A percentile compares a stretch with the other conserved stretches of the same genome.
These are phyloP conservation scores for Clinocottus analis DNA, from an alignment of 2,113 vertebrate species.

Conservation along the genomic window DNA sequence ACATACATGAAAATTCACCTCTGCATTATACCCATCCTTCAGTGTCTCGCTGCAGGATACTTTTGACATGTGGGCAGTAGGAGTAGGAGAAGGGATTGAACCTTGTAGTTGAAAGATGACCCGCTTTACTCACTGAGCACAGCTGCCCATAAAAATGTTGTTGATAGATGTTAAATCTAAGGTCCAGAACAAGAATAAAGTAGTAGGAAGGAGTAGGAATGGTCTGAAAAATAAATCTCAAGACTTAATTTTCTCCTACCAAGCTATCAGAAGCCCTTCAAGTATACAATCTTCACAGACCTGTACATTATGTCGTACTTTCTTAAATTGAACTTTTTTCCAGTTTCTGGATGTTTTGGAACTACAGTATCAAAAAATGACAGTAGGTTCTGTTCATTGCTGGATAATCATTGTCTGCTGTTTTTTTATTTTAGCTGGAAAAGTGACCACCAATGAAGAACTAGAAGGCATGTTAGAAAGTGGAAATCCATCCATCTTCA, in stretches of 20 bases:
- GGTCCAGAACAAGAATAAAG: slow-evolving; percentile 1
- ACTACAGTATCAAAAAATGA: background rate
- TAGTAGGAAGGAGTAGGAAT: background rate
- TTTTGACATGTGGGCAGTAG: background rate
- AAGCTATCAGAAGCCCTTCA: background rate
- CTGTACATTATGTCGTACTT: no score
- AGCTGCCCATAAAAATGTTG: background rate
- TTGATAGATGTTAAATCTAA: background rate
- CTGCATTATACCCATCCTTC: background rate
- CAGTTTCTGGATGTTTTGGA: background rate
- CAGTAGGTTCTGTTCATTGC: background rate
- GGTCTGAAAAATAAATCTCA: background rate
- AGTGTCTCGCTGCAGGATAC: background rate
- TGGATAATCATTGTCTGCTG: background rate
- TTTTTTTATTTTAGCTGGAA: slow-evolving; percentile 87
- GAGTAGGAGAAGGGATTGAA: background rate
- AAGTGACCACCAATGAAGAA: slow-evolving; percentile 90
- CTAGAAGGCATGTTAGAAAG: slow-evolving; percentile 97
- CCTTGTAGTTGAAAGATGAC: background rate
- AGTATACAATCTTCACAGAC: background rate
- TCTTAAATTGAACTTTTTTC: background rate
- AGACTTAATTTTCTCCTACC: background rate
- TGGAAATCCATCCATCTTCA: slow-evolving; percentile 94
- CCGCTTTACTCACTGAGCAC: background rate
- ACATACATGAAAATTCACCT: background rate